A percentile compares a stretch with the other conserved stretches of the same genome.
Conservation (phyloP, 2,797 vertebrate genomes). For the Anableps anableps region DNA sequence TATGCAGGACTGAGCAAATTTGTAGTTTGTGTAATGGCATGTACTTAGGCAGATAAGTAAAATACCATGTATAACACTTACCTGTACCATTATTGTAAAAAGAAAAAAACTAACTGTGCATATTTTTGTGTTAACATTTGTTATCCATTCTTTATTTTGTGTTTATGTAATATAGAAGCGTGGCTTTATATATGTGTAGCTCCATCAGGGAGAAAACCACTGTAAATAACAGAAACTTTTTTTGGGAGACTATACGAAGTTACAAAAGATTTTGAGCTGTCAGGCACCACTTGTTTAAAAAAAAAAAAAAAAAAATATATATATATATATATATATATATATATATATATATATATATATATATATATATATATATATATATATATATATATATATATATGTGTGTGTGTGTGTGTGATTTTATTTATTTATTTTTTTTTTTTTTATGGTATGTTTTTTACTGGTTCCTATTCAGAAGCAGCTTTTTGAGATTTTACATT, state of each 20-base stretch:
- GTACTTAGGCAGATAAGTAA: slow-evolving; percentile 1
- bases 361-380: no score
- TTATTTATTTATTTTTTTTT: not conserved
- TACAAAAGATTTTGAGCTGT: not conserved
- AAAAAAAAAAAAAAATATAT: no score
- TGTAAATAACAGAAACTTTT: slow-evolving; percentile 18
- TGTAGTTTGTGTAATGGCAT: slow-evolving; percentile 30
- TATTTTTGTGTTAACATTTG: not conserved
- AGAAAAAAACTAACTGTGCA: not conserved
- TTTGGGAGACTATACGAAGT: slow-evolving; percentile 22
- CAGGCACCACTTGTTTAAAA: slow-evolving; percentile 1
- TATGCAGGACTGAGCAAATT: slow-evolving; percentile 22
- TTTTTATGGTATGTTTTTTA: not conserved
- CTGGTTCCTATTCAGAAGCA: slow-evolving; percentile 40
- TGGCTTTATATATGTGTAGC: slow-evolving; percentile 15
- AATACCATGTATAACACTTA: slow-evolving; percentile 19
- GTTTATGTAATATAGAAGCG: slow-evolving; percentile 16
- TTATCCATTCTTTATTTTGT: slow-evolving; percentile 5
- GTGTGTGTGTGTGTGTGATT: not conserved
- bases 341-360: no score
- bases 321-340: no score
- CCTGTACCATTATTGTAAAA: slow-evolving; percentile 9
- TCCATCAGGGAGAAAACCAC: slow-evolving; percentile 41
- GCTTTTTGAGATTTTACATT: no score
- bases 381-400: no score